Base-by-base conservation (phyloP, 2,113 vertebrate species). In the Labrus mixtus region DNA sequence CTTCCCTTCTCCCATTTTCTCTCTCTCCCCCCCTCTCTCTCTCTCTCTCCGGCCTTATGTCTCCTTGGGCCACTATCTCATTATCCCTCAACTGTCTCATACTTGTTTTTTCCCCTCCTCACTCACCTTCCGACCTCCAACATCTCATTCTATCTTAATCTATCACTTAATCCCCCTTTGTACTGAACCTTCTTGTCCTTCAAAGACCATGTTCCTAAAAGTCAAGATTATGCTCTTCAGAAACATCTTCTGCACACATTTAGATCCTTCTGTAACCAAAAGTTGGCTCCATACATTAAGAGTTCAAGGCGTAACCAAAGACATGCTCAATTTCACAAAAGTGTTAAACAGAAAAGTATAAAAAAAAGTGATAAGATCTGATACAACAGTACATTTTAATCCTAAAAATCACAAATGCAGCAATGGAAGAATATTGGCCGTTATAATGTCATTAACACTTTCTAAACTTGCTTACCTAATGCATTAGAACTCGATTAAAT, bases 111-210 rank as follows among this genome's bases (percentile, higher is more conserved):
- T 56, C 61, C 19, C 20, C 19, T 75, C 46, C 41, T 77, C 54
- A 39, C 39, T 60, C 25, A 17, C 22, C 63, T 19, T 54, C 55
- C 36, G 74, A 23, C 54, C 19, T 65, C 15, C 16, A 48, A 48
- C 15, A 6, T 67, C 1, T 33, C 29, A 58, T 19, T 59, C 36
- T 46, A 29, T 69, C 54, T 12, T n/a, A n/a, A n/a, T n/a, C n/a
- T n/a, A n/a, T 66, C 58, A 58, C 56, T 23, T 73, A 70, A 81
- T 73, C 17, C 66, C 23, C 59, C 23, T 48, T 65, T 43, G 56
- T 58, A 43, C 41, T 60, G 15, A 55, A 57, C 37, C 3, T 25
- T 69, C 37, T 59, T 41, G 33, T 56, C 51, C 5, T 20, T 77
- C 45, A 8, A 56, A 76, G 43, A 29, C 45, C 48, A 16, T 60